These are phyloP conservation scores for Sebastes oblongus DNA, from an alignment of 2,797 vertebrate genomes.

Conservation along the genomic window DNA sequence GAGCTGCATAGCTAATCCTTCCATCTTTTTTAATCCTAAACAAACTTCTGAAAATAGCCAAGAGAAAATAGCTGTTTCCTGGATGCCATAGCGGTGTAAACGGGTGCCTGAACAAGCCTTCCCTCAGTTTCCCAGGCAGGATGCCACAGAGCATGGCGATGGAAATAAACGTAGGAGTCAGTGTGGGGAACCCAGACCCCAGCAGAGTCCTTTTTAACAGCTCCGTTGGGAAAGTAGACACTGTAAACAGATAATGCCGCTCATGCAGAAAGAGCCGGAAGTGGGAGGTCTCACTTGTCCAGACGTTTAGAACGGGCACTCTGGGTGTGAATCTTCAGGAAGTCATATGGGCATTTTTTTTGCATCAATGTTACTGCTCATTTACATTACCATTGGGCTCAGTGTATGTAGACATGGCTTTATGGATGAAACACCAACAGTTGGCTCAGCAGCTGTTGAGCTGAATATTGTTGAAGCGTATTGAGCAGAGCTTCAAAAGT, in stretches of 20 bases:
- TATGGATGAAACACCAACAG: constrained; percentile 31
- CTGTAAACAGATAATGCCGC: constrained; percentile 78
- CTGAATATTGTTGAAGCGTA: constrained; percentile 15
- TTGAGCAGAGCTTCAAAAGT: constrained; percentile 17
- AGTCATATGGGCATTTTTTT: constrained; percentile 28
- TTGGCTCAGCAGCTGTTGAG: constrained; percentile 19
- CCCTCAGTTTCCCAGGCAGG: constrained; percentile 69
- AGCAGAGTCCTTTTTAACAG: constrained; percentile 67
- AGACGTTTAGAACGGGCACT: constrained; percentile 52
- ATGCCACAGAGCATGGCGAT: constrained; percentile 39
- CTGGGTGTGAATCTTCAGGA: constrained; percentile 47
- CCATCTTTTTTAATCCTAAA: constrained; percentile 57
- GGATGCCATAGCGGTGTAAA: constrained; percentile 69
- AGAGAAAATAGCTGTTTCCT: constrained; percentile 72
- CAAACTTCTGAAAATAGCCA: constrained; percentile 78
- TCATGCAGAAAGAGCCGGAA: constrained; percentile 74
- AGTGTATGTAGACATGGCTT: not conserved
- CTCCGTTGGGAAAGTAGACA: constrained; percentile 70
- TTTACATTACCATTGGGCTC: constrained; percentile 34
- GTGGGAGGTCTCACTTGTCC: constrained; percentile 62
- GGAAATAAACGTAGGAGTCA: constrained; percentile 54
- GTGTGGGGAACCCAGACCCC: constrained; percentile 51
- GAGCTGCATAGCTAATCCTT: constrained; percentile 29
- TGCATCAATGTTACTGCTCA: constrained; percentile 17
- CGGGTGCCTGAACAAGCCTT: constrained; percentile 63